These are phyloP conservation scores for Zhuqinia jingwanae DNA, from an alignment of 2,888 invertebrate genomes.

Conservation along the genomic window DNA sequence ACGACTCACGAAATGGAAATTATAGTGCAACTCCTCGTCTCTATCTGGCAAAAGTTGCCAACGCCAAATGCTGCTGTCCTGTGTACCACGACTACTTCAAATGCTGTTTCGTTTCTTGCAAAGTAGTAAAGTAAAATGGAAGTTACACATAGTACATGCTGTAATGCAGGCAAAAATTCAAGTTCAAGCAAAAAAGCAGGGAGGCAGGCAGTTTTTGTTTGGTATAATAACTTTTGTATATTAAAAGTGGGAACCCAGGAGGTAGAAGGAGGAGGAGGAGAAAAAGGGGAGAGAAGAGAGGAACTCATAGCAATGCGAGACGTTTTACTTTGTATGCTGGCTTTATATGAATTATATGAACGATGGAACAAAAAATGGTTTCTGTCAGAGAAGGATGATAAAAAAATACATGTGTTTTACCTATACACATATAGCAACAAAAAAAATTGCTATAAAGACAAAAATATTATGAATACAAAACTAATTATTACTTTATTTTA, in stretches of 20 bases:
- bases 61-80: not conserved
- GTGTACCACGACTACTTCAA: not conserved
- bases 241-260: not conserved
- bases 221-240: not conserved
- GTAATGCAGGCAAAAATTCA: slow-evolving; percentile 4
- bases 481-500: too few species aligned
- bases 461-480: too few species aligned
- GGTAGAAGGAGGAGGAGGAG: too few species aligned
- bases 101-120: not conserved
- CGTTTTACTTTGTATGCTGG: too few species aligned
- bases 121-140: not conserved
- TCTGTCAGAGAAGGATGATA: too few species aligned
- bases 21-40: slow-evolving; percentile 25
- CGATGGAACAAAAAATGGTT: too few species aligned
- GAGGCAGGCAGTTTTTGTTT: not conserved
- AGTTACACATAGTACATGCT: not conserved
- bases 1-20: slow-evolving; percentile 24
- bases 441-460: too few species aligned
- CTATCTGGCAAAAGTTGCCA: slow-evolving; percentile 16
- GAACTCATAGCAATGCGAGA: too few species aligned
- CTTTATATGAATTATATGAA: too few species aligned
- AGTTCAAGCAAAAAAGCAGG: not conserved
- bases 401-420: too few species aligned
- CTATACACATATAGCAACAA: too few species aligned
- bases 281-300: too few species aligned